A percentile compares a stretch with the other conserved stretches of the same genome.
Conservation (phyloP, 2,113 vertebrate genomes). For the Otocyon megalotis region DNA sequence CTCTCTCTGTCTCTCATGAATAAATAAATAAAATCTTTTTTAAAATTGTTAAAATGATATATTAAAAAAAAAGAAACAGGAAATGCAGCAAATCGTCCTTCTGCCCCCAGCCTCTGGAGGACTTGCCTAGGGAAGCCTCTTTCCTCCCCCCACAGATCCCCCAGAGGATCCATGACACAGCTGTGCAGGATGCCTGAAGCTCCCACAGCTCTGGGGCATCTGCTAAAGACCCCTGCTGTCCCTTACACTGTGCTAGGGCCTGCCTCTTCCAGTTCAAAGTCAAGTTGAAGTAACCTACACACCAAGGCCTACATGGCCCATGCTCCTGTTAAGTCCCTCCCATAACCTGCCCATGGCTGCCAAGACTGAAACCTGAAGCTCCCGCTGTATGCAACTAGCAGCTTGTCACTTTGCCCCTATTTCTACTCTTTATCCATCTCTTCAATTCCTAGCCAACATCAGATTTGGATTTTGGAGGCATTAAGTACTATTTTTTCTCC, state of each 20-base stretch:
- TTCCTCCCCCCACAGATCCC: neutral
- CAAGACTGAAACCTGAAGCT: neutral
- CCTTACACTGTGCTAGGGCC: too few species aligned
- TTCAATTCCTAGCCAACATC: neutral
- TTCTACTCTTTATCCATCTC: neutral
- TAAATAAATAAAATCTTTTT: too few species aligned
- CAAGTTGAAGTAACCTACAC: neutral
- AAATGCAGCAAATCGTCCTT: neutral
- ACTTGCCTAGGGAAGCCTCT: neutral
- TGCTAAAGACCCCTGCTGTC: neutral
- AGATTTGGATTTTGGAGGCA: neutral
- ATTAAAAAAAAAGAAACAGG: neutral
- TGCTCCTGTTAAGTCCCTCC: neutral
- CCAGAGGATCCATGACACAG: neutral
- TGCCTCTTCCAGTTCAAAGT: neutral
- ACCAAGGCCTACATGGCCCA: neutral
- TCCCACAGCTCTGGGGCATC: neutral
- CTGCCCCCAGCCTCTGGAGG: neutral
- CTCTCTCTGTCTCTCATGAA: too few species aligned
- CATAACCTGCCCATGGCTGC: neutral
- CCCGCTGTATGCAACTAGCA: neutral
- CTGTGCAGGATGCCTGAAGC: neutral
- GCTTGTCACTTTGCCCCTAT: neutral
- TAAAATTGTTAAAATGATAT: too few species aligned
- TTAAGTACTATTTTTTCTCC: neutral